Evolutionary conservation across 1,140 invertebrate species (phyloP), one percentile per base, ranked within the genome.

Genomic region (Drosophila arawakana): DNA sequence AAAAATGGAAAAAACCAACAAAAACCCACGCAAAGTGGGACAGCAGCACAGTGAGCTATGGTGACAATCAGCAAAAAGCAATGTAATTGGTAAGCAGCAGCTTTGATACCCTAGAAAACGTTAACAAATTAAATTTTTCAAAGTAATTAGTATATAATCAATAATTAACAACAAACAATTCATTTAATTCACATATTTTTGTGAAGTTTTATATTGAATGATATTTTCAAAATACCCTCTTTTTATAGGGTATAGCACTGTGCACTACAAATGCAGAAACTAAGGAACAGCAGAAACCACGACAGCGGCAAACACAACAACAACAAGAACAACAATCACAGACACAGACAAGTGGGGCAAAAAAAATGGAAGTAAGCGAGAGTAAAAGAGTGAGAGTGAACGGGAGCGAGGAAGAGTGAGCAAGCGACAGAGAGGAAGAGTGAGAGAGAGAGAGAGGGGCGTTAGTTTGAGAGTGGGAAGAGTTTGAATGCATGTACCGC

Each of bases 251-350:
- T 21, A 47, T 47, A 9, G 0, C 30, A 43, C 52, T 35, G 60
- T 49, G 34, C 50, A 37, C 68, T 63, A 50, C 59, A 15, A 55
- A 49, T 66, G 69, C 60, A 72, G 35, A 57, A 65, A 54, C 52
- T 65, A 57, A 65, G 63, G 30, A 62, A 47, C 60, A 55, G 57
- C 65, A 69, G 49, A 73, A 69, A 69, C 65, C 71, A 61, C 71
- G 49, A 60, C 34, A 73, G 41, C 47, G 57, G 65, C 66, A 69
- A 74, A 54, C 52, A 50, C 54, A 68, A n/a, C 49, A 58, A 39
- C 57, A 43, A 58, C 25, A 73, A 54, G n/a, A 69, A 52, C 35
- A 15, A 15, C 47, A 75, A 63, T 44, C 43, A 37, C 50, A 65
- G 44, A 25, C 37, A 54, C 49, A 70, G 44, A 47, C 59, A 57